phyloP scores from a whole-genome alignment of 2,113 vertebrate genomes.

The Bambusicola thoracicus region DNA sequence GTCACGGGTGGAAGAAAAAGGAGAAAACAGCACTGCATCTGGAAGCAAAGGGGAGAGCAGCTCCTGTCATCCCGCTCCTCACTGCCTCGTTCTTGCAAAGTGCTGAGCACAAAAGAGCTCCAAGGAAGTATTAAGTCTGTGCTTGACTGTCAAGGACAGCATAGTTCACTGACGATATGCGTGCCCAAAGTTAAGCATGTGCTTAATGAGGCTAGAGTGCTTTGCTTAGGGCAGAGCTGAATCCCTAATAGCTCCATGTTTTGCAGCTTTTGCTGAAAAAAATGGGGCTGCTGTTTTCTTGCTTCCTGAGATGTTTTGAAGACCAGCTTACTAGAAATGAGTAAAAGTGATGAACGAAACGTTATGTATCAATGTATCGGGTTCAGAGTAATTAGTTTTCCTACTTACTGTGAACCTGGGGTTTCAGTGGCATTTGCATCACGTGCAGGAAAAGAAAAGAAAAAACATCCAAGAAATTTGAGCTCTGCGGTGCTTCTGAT shows the following conservation, averaged over 20 bases:
- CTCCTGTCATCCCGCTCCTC: background rate
- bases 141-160: conserved; percentile 51
- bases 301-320: conserved; percentile 41
- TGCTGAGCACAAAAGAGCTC: conserved; percentile 32
- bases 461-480: conserved; percentile 28
- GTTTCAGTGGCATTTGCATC: background rate
- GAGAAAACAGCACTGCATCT: rapidly evolving
- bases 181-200: conserved; percentile 62
- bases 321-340: background rate
- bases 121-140: background rate
- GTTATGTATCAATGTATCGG: background rate
- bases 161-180: conserved; percentile 48
- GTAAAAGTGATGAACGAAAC: background rate
- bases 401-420: background rate
- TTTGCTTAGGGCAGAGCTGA: conserved; percentile 30
- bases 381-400: conserved; percentile 17
- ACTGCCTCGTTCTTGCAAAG: background rate
- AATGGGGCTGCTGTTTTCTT: background rate
- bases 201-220: conserved; percentile 63
- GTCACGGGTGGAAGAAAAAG: background rate
- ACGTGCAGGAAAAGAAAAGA: background rate
- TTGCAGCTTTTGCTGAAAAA: conserved; percentile 47
- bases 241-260: conserved; percentile 28
- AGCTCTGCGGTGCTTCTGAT: conserved; percentile 54
- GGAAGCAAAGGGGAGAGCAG: background rate